Base-by-base conservation (phyloP, 2,797 vertebrate genomes). In the Microcaecilia unicolor region DNA sequence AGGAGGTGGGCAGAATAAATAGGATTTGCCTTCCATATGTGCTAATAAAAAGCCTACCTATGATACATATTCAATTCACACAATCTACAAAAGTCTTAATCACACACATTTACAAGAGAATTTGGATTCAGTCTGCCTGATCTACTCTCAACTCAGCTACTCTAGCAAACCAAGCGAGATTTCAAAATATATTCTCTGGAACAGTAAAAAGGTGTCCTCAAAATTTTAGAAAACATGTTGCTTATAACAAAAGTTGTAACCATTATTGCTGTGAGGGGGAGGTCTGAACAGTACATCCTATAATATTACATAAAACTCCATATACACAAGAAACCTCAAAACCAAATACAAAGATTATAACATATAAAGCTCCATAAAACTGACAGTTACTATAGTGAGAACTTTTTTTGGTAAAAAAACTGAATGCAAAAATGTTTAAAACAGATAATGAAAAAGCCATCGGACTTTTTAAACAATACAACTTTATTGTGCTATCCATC, bases 231-330 rank as follows among this genome's bases (percentile, higher is more conserved):
- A 38, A 12, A 28, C 14, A 14, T 2, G 18, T 18, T 47, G 15
- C 32, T 30, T 45, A 28, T 1, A 2, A 15, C 26, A 33, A n/a
- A n/a, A n/a, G n/a, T n/a, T n/a, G n/a, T n/a, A n/a, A n/a, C n/a
- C n/a, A 4, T 59, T 67, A 59, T 43, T 67, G 50, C 55, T 51
- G 35, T 41, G 56, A 57, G 55, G 14, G 50, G 22, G 13, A 42
- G 36, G 5, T 28, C 11, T 11, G 15, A 38, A 37, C 29, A 46
- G 30, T n/a, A n/a, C n/a, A n/a, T n/a, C n/a, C n/a, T n/a, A n/a
- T n/a, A n/a, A n/a, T n/a, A n/a, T n/a, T n/a, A n/a, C n/a, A n/a
- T n/a, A n/a, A 48, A 41, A 16, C 16, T 41, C 25, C 32, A 28
- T 23, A 19, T 31, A 10, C 37, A 38, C 20, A 33, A 25, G 55